Percentiles rank a stretch among this genome's conserved stretches.
These are phyloP conservation scores for Enhydra lutris DNA, from an alignment of 2,113 vertebrate species.

Conservation along the genomic window DNA sequence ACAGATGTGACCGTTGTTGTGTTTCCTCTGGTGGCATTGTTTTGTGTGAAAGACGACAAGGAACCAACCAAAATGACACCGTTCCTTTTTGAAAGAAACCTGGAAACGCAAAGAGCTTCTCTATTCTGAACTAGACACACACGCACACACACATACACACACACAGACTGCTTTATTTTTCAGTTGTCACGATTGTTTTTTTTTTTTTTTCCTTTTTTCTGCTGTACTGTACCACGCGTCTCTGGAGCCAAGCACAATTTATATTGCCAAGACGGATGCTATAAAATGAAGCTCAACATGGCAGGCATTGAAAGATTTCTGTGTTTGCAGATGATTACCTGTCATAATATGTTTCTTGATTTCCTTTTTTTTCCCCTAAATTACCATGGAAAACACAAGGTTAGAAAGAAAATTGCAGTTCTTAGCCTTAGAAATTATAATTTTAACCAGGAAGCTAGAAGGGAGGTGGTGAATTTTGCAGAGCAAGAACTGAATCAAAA, in stretches of 20 bases:
- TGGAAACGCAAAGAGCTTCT: constrained; percentile 38
- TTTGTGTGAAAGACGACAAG: constrained; percentile 59
- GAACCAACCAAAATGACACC: constrained; percentile 37
- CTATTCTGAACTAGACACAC: background rate
- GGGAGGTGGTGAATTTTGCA: background rate
- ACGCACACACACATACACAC: background rate
- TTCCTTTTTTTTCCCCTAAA: constrained; percentile 29
- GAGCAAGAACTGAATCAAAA: constrained; percentile 5
- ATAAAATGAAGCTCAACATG: constrained; percentile 74
- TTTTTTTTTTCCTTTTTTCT: constrained; percentile 79
- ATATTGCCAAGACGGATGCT: constrained; percentile 78
- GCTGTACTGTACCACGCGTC: constrained; percentile 43
- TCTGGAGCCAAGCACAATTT: constrained; percentile 77
- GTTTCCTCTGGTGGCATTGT: constrained; percentile 69
- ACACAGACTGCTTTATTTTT: constrained; percentile 66
- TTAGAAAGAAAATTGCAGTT: constrained; percentile 52
- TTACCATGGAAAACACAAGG: constrained; percentile 61
- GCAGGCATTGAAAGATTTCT: constrained; percentile 79
- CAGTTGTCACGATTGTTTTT: constrained; percentile 75
- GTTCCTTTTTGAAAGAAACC: constrained; percentile 61
- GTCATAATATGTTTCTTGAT: constrained; percentile 72
- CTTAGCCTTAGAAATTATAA: constrained; percentile 47
- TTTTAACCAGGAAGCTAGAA: constrained; percentile 62
- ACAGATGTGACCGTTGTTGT: constrained; percentile 68
- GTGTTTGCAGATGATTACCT: constrained; percentile 81